Base-by-base conservation (phyloP, 2,113 vertebrate genomes). In the Setophaga kirtlandii region DNA sequence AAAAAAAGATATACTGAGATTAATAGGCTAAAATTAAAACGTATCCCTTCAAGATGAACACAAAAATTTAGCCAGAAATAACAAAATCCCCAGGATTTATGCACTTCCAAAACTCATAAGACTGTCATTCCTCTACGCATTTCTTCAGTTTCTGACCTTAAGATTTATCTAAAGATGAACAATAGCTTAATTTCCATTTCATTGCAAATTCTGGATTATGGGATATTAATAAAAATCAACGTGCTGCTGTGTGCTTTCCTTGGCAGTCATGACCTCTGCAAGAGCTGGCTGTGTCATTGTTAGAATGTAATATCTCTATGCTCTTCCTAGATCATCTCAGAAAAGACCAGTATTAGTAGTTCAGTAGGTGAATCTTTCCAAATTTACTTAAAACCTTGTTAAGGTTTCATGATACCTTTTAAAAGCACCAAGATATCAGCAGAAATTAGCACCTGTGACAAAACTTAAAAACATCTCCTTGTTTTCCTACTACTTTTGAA, bases 1-100 rank as follows among this genome's bases (percentile, higher is more conserved):
- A 97, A 95, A 94, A 82, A 80, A 90, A 83, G 76, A 96, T 70
- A 95, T 33, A 84, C 64, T 83, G 94, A 96, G 95, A 98, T 97
- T 96, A 97, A 95, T 59, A 87, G 94, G 69, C 74, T 89, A 94
- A 97, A 96, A 95, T 41, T 56, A 81, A 93, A 90, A 87, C 25
- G 37, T 62, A 96, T 74, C 92, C 50, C 79, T 86, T 86, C 67
- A 89, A 86, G 94, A 63, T 49, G 75, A 93, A 84, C 89, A 82
- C 52, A 95, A 85, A 77, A 94, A 50, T 92, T 95, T 67, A 90
- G 87, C 64, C 77, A 96, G 50, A 68, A 91, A 79, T 90, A 95
- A 95, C 28, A 67, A 37, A 87, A 94, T 46, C 74, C 42, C 21
- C 60, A 94, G 69, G 69, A 97, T 95, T 96, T 94, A 85, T 52